A percentile compares a stretch with the other conserved stretches of the same genome.
phyloP scores from a whole-genome alignment of 1,140 invertebrate genomes.

The Ostrea edulis region DNA sequence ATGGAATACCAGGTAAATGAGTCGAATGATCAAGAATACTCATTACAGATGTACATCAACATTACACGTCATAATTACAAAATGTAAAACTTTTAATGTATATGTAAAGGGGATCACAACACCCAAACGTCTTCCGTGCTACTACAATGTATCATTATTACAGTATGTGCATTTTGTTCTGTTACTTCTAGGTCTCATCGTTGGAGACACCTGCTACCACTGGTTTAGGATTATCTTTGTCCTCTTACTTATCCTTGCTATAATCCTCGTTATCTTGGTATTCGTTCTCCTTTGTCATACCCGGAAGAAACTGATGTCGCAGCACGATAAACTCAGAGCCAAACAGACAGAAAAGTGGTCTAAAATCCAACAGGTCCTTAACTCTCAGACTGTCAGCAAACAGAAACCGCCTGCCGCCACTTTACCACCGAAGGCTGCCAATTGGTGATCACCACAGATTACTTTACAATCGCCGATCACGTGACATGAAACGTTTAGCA shows the following conservation, averaged over 20 bases:
- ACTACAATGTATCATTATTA: too few relatives aligned
- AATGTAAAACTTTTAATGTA: too few relatives aligned
- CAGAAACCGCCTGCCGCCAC: slow-evolving; percentile 57
- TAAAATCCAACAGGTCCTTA: slow-evolving; percentile 52
- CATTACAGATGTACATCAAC: too few relatives aligned
- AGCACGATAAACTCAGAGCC: slow-evolving; percentile 45
- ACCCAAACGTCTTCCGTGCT: too few relatives aligned
- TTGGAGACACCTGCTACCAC: neutral
- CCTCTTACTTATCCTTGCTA: slow-evolving; percentile 35
- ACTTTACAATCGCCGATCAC: neutral
- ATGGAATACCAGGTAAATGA: slow-evolving; percentile 11
- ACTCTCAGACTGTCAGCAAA: neutral
- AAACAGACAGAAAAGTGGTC: slow-evolving; percentile 48
- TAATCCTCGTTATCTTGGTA: slow-evolving; percentile 41
- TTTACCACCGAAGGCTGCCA: slow-evolving; percentile 32
- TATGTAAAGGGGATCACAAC: too few relatives aligned
- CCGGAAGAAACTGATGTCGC: slow-evolving; percentile 28
- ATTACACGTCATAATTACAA: too few relatives aligned
- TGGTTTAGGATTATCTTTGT: neutral
- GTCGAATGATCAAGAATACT: too few relatives aligned
- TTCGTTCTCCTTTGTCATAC: slow-evolving; percentile 41
- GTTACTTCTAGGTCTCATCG: slow-evolving; percentile 6
- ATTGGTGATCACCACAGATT: neutral
- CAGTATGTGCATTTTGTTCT: too few relatives aligned
- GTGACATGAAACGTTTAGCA: neutral